These are phyloP conservation scores for Intellagama lesueurii DNA, from an alignment of 2,797 vertebrate genomes.

Conservation along the genomic window DNA sequence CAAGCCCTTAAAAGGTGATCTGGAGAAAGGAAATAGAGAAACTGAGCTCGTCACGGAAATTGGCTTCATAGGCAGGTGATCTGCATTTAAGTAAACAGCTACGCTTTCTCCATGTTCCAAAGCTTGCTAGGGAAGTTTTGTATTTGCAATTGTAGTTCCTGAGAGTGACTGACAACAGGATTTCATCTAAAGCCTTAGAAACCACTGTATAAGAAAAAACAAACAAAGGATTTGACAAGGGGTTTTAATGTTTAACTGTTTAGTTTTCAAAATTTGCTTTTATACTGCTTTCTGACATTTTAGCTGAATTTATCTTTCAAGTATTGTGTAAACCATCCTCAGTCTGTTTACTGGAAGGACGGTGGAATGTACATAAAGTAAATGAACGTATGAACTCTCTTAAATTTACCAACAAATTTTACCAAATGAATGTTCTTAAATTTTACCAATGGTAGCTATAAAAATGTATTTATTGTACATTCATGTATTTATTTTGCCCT, in stretches of 20 bases:
- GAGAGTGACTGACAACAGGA: background rate
- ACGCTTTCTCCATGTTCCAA: background rate
- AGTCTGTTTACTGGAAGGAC: no score
- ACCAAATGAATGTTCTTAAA: no score
- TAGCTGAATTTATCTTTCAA: no score
- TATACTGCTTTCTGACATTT: no score
- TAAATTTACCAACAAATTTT: no score
- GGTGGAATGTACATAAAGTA: no score
- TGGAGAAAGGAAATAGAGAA: conserved; percentile 20
- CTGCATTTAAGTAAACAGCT: conserved; percentile 15
- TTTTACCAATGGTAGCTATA: background rate
- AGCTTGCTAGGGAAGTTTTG: conserved; percentile 1
- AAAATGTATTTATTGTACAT: background rate
- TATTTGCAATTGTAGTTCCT: background rate
- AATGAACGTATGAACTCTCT: no score
- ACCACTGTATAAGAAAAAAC: no score
- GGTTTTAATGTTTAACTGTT: background rate
- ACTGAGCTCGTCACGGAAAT: background rate
- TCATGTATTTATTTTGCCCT: background rate
- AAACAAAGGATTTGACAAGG: no score
- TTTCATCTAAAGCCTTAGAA: background rate
- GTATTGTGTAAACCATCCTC: no score
- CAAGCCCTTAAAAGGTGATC: conserved; percentile 7
- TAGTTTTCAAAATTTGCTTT: background rate
- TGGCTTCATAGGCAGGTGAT: background rate